A percentile compares a stretch with the other conserved stretches of the same genome.
phyloP scores from a whole-genome alignment of 2,888 invertebrate species.

The Julus scandinavius region DNA sequence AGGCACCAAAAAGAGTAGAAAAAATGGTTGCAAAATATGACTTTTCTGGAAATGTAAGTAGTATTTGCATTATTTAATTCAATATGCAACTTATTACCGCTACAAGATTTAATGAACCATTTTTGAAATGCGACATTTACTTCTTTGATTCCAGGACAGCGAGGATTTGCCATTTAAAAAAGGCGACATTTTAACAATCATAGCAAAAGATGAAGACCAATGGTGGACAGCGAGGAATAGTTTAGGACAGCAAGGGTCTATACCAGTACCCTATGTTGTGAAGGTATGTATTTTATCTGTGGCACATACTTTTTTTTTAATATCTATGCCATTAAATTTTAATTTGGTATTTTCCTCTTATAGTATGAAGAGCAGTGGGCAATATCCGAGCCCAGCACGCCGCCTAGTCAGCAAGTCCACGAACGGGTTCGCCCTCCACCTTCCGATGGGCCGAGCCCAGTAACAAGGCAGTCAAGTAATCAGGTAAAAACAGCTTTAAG shows the following conservation, averaged over 20 bases:
- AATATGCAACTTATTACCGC: background rate
- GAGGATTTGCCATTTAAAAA: conserved; percentile 96
- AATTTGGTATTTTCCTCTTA: background rate
- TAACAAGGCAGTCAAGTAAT: conserved; percentile 20
- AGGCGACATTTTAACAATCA: conserved; percentile 90
- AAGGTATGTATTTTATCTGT: conserved; percentile 57
- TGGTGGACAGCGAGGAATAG: conserved; percentile 98
- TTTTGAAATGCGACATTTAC: background rate
- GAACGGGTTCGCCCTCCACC: conserved; percentile 28
- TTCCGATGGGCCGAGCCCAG: background rate
- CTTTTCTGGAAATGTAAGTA: conserved; percentile 88
- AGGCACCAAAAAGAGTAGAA: conserved; percentile 78
- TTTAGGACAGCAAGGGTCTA: conserved; percentile 87
- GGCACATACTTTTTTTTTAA: background rate
- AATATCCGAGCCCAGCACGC: conserved; percentile 16
- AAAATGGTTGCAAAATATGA: conserved; percentile 93
- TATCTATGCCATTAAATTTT: background rate
- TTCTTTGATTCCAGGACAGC: conserved; percentile 76
- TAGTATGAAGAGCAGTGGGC: conserved; percentile 49
- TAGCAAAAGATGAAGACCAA: conserved; percentile 95
- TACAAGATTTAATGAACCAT: background rate
- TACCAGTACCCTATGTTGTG: conserved; percentile 92
- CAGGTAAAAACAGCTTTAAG: conserved; percentile 16
- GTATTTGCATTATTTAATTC: conserved; percentile 63
- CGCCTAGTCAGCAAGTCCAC: conserved; percentile 45